Base-by-base conservation (phyloP, 2,113 vertebrate species). In the Phasianus colchicus region DNA sequence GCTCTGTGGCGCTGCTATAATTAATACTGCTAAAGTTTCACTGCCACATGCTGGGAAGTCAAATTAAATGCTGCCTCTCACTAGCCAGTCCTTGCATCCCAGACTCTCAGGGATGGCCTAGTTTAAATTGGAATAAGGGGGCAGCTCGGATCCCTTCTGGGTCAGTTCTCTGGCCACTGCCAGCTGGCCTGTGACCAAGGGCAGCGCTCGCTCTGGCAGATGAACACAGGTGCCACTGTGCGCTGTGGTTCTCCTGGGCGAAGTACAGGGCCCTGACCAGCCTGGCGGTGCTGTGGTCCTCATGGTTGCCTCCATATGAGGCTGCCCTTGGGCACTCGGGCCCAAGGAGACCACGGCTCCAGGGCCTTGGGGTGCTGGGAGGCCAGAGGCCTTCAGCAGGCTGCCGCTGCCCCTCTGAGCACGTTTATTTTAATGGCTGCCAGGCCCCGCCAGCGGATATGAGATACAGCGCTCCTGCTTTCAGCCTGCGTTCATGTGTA, bases 281-380 rank as follows among this genome's bases (percentile, higher is more conserved):
- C 4, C n/a, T 18, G 32, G 45, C 5, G 48, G 25, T n/a, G 15
- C 13, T 58, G 72, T 19, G 43, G 55, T 38, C 52, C 55, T 30
- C 25, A 4, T 0, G 2, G 5, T 10, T 66, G 24, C 36, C 76
- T 12, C n/a, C 36, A 45, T 19, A 58, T 4, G 11, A n/a, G 30
- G 30, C 7, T n/a, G 30, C 32, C 32, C 11, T 20, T 54, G 52
- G 27, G 13, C 21, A 15, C 27, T 29, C 1, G 27, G 22, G 30
- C 57, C 12, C 32, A 17, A 19, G 32, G 32, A 34, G 57, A 12
- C 32, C 11, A 6, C 12, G 7, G 30, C 55, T 58, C 32, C 32
- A 58, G 18, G 32, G 18, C 55, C 16, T 20, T n/a, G 18, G 32
- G 55, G 55, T 19, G 18, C 32, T n/a, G 55, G 55, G 55, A 58